A percentile compares a stretch with the other conserved stretches of the same genome.
phyloP scores from a whole-genome alignment of 2,888 invertebrate genomes.

The Euzetes globulus region DNA sequence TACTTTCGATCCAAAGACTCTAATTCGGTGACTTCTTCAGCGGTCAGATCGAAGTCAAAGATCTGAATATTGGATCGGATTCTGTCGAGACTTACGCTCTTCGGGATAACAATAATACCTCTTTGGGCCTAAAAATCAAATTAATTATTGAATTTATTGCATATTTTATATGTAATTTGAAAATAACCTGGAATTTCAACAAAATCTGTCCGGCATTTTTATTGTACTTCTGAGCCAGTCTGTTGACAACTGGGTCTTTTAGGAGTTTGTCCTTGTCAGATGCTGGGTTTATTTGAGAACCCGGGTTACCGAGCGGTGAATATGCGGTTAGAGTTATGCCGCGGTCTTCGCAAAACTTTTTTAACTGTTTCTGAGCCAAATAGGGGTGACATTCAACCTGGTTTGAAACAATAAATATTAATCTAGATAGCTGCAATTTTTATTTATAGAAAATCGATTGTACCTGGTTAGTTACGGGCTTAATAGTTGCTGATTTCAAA shows the following conservation, averaged over 20 bases:
- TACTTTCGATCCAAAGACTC: slow-evolving; percentile 63
- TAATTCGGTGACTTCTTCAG: slow-evolving; percentile 61
- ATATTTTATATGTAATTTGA: background rate
- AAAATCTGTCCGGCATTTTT: slow-evolving; percentile 57
- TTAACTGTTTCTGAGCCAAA: slow-evolving; percentile 55
- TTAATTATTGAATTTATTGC: background rate
- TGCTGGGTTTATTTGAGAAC: slow-evolving; percentile 53
- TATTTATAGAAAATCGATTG: too few species aligned
- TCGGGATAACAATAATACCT: slow-evolving; percentile 68
- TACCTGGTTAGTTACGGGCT: slow-evolving; percentile 44
- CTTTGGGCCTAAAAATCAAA: slow-evolving; percentile 51
- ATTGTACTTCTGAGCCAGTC: slow-evolving; percentile 58
- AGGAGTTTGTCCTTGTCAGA: slow-evolving; percentile 50
- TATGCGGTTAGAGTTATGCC: slow-evolving; percentile 65
- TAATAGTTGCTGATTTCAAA: slow-evolving; percentile 52
- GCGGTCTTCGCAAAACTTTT: slow-evolving; percentile 57
- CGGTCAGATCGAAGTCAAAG: slow-evolving; percentile 62
- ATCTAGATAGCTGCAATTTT: too few species aligned
- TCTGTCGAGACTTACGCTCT: slow-evolving; percentile 68
- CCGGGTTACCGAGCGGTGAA: slow-evolving; percentile 68
- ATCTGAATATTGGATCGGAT: slow-evolving; percentile 64
- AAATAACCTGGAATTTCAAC: slow-evolving; percentile 55
- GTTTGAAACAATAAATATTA: too few species aligned
- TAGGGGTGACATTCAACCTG: slow-evolving; percentile 69
- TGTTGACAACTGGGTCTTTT: slow-evolving; percentile 59